These are phyloP conservation scores for Drosophila guanche DNA, from an alignment of 1,140 invertebrate genomes.

Conservation along the genomic window DNA sequence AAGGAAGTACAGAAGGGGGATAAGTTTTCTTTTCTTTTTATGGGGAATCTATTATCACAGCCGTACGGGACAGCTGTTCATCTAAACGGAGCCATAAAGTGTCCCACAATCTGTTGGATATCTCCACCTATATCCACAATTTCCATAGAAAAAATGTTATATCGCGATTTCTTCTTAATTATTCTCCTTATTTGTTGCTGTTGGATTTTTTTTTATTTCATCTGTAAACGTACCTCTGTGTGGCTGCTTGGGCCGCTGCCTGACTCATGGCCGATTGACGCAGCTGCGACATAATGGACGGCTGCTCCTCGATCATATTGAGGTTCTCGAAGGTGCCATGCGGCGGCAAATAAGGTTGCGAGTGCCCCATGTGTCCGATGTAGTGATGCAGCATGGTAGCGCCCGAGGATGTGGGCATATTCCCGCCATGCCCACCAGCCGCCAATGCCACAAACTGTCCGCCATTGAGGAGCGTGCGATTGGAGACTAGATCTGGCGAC, in stretches of 20 bases:
- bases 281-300: conserved; percentile 83
- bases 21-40: no score
- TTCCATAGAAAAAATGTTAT: no score
- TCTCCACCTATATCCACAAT: no score
- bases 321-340: conserved; percentile 90
- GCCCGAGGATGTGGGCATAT: conserved; percentile 66
- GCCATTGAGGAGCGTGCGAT: conserved; percentile 85
- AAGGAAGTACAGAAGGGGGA: neutral
- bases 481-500: conserved; percentile 91
- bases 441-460: conserved; percentile 58
- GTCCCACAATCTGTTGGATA: no score
- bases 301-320: conserved; percentile 83
- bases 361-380: conserved; percentile 83
- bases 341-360: conserved; percentile 84
- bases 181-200: no score
- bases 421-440: conserved; percentile 50
- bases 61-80: no score
- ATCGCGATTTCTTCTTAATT: no score
- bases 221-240: conserved; percentile 49
- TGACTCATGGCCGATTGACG: conserved; percentile 76
- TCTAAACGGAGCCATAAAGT: no score
- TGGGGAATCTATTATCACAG: no score
- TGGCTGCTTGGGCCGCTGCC: conserved; percentile 50
- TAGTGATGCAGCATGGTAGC: conserved; percentile 78
- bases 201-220: no score